phyloP scores from a whole-genome alignment of 2,113 vertebrate genomes.

The Crypturellus undulatus region DNA sequence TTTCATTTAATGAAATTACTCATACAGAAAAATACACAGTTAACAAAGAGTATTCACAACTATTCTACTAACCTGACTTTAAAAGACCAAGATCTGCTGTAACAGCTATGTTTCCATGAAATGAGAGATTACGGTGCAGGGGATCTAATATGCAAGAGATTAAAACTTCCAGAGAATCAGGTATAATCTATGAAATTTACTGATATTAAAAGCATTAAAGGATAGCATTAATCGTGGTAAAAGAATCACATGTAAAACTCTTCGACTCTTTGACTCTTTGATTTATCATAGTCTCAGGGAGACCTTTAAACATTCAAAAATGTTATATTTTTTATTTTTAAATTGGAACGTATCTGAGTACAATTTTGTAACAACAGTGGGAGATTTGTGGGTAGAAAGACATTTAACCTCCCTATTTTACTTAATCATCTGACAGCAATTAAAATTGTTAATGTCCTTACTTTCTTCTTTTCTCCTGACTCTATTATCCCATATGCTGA shows the following conservation, averaged over 20 bases:
- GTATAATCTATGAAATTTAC: not conserved
- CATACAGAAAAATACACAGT: not conserved
- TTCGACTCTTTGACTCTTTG: not conserved
- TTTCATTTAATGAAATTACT: not conserved
- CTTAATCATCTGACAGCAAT: not conserved
- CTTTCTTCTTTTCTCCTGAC: not conserved
- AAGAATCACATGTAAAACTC: not conserved
- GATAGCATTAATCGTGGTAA: not conserved
- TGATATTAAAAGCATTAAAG: not conserved
- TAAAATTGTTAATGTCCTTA: not conserved
- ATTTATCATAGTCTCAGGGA: not conserved
- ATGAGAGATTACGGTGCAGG: not conserved
- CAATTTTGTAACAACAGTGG: not conserved
- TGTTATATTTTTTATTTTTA: not conserved
- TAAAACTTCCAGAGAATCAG: not conserved
- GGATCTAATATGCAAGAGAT: not conserved
- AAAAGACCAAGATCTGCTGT: not conserved
- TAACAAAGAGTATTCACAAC: not conserved
- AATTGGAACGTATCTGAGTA: not conserved
- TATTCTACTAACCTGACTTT: not conserved
- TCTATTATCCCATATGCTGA: not conserved
- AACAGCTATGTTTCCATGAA: not conserved
- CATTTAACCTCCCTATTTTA: not conserved
- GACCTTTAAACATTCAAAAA: not conserved
- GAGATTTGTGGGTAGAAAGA: not conserved